Evolutionary conservation across 2,888 invertebrate species (phyloP).

Genomic region (Rotaria sp.): DNA sequence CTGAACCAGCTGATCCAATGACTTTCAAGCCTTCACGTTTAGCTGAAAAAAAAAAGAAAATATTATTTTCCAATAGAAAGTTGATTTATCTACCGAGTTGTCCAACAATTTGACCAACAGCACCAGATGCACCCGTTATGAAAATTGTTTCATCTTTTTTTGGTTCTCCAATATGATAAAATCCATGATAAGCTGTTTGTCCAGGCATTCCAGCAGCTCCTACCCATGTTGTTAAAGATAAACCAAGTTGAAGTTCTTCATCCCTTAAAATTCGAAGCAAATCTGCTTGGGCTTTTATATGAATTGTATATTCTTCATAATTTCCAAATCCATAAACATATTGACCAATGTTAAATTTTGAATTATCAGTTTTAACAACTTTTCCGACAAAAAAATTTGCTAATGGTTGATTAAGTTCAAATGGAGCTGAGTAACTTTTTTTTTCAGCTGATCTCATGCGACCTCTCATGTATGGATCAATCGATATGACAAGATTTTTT

Average conservation of each 20-base stretch:
- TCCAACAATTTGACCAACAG: slow-evolving; percentile 25
- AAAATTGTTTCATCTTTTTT: slow-evolving; percentile 21
- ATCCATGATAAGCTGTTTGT: not conserved
- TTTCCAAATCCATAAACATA: not conserved
- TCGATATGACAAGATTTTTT: not conserved
- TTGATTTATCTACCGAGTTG: not conserved
- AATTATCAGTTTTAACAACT: not conserved
- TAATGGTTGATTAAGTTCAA: not conserved
- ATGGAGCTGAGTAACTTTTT: not conserved
- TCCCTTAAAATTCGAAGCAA: not conserved
- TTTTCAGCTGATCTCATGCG: not conserved
- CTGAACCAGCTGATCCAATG: slow-evolving; percentile 67
- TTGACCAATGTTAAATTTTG: not conserved
- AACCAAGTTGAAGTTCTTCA: not conserved
- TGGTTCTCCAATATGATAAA: slow-evolving; percentile 14
- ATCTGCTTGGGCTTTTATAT: not conserved
- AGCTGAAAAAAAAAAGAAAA: not conserved
- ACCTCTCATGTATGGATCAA: slow-evolving; percentile 17
- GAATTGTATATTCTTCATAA: not conserved
- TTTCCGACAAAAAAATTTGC: not conserved
- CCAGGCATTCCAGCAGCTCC: slow-evolving; percentile 11
- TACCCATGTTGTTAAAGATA: not conserved
- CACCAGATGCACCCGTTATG: not conserved
- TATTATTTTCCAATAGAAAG: not conserved
- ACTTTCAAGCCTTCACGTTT: slow-evolving; percentile 59